Conservation (phyloP, 2,797 vertebrate genomes). For the Dallia pectoralis region DNA sequence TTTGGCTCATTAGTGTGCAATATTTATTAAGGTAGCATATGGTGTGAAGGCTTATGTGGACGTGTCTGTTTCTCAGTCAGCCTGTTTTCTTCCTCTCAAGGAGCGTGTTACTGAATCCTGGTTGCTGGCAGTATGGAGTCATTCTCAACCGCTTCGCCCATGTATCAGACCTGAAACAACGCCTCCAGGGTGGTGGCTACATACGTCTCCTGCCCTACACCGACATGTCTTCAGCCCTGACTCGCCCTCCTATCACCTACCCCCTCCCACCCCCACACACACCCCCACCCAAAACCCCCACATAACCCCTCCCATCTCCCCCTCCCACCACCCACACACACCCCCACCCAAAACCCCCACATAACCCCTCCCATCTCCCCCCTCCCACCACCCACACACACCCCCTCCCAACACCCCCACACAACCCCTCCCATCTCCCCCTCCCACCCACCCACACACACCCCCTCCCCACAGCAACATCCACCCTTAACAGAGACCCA, state of each 20-base stretch:
- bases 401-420: slow-evolving; percentile 18
- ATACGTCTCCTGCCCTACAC: slow-evolving; percentile 64
- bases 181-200: slow-evolving; percentile 77
- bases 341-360: too few species aligned
- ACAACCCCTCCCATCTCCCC: slow-evolving; percentile 28
- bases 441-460: slow-evolving; percentile 12
- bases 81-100: slow-evolving; percentile 56
- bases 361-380: too few species aligned
- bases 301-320: too few species aligned
- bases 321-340: not conserved
- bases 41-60: too few species aligned
- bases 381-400: slow-evolving; percentile 10
- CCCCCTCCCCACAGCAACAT: not conserved
- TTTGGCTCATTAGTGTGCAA: too few species aligned
- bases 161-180: slow-evolving; percentile 66
- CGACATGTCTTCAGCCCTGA: slow-evolving; percentile 20
- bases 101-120: slow-evolving; percentile 77
- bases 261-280: slow-evolving; percentile 14
- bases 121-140: slow-evolving; percentile 86
- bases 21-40: not conserved
- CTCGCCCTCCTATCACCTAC: slow-evolving; percentile 35
- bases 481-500: too few species aligned
- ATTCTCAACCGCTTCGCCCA: slow-evolving; percentile 87
- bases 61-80: not conserved
- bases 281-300: not conserved